A percentile compares a stretch with the other conserved stretches of the same genome.
phyloP scores from a whole-genome alignment of 2,888 invertebrate genomes.

The Drosophila subsilvestris region DNA sequence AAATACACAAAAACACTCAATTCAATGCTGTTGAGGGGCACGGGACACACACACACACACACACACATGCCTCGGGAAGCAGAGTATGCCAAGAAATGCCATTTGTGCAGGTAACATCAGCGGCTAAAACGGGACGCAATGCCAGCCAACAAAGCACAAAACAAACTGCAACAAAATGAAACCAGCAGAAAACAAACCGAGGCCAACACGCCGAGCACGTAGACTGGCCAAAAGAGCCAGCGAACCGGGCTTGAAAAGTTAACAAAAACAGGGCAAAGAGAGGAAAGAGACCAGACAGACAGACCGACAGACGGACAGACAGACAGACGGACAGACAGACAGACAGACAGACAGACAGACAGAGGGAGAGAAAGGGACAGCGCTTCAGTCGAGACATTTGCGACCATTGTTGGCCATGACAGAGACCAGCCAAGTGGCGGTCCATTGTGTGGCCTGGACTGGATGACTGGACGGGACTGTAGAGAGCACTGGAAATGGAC shows the following conservation, averaged over 20 bases:
- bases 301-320: neutral
- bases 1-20: slow-evolving; percentile 36
- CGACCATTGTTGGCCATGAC: slow-evolving; percentile 50
- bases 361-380: slow-evolving; percentile 7
- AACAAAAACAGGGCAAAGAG: slow-evolving; percentile 30
- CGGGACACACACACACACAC: slow-evolving; percentile 23
- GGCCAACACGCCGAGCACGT: slow-evolving; percentile 33
- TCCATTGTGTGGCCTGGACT: slow-evolving; percentile 54
- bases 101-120: slow-evolving; percentile 37
- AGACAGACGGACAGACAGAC: neutral
- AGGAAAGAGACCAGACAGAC: slow-evolving; percentile 2
- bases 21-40: slow-evolving; percentile 47
- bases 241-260: slow-evolving; percentile 55
- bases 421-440: slow-evolving; percentile 60
- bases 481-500: neutral
- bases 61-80: slow-evolving; percentile 12
- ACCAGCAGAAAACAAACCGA: slow-evolving; percentile 46
- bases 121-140: slow-evolving; percentile 43
- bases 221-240: slow-evolving; percentile 39
- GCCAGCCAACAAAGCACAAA: slow-evolving; percentile 41
- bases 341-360: neutral
- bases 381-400: slow-evolving; percentile 24
- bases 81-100: slow-evolving; percentile 38
- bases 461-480: slow-evolving; percentile 39
- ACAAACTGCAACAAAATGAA: slow-evolving; percentile 46